Evolutionary conservation across 2,113 vertebrate species (phyloP), one percentile per base, ranked within the genome.

Genomic region (Coreoperca whiteheadi): DNA sequence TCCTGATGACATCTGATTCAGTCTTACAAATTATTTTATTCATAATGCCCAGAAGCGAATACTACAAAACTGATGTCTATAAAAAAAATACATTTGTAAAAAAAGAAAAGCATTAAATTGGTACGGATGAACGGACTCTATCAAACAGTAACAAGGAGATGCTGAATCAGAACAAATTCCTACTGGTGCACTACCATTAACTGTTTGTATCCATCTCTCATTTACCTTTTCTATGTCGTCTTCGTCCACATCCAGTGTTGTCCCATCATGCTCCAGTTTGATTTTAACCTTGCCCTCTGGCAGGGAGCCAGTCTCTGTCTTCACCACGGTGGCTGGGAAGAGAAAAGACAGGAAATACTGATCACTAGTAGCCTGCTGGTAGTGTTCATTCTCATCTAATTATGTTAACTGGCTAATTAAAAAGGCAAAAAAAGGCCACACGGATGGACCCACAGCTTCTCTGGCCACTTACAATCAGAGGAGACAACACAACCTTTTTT

Each of bases 161-260:
- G 32, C 20, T n/a, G 37, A 20, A 18, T 48, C 15, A 3, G 15
- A 39, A 28, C 11, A 14, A 9, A 67, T 30, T 54, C 21, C 23
- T 21, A 23, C 15, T 28, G 3, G 48, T 64, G 28, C 9, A 10
- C 30, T 14, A 21, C 4, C 15, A 64, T 54, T 46, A 37, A 71
- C 3, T 18, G 30, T 41, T 37, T 28, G 39, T 25, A 32, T 2
- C n/a, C 10, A 51, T 34, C 1, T 72, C 2, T 12, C 25, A 32
- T 34, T 70, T 37, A 99, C 98, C 97, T 99, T 99, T 88, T 99
- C 98, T 59, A 98, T 89, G 0, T 99, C 98, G 0, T 99, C 98
- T 89, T 99, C 98, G 0, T 99, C 98, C 86, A 99, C 98, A 7
- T 99, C 98, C 94, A 99, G 95, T 64, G 97, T 0, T 0, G 97